Evolutionary conservation across 2,888 invertebrate genomes (phyloP).

Genomic region (Plebejus anna): DNA sequence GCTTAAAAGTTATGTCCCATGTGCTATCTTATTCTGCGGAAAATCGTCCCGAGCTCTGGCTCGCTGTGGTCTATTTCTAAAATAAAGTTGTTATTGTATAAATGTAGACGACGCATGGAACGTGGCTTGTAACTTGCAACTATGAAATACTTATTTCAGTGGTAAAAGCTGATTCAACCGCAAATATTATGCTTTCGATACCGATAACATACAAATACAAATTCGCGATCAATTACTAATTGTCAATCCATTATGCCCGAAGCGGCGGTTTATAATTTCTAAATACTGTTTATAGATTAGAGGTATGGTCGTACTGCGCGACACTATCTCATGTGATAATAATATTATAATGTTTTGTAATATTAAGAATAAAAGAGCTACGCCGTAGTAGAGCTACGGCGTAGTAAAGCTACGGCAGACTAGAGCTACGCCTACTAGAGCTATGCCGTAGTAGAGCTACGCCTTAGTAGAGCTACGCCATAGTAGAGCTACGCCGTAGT

Average conservation of each 20-base stretch:
- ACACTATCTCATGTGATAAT: not conserved
- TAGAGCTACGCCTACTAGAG: no score
- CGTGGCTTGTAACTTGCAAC: not conserved
- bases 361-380: no score
- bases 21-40: not conserved
- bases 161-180: not conserved
- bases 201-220: not conserved
- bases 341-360: no score
- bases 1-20: not conserved
- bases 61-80: not conserved
- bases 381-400: no score
- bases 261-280: slow-evolving; percentile 41
- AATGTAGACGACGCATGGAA: no score
- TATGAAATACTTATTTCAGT: not conserved
- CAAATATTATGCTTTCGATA: not conserved
- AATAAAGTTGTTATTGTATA: not conserved
- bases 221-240: not conserved
- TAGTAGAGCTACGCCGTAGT: no score
- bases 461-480: no score
- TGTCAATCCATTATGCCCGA: not conserved
- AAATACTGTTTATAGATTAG: slow-evolving; percentile 54
- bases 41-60: not conserved
- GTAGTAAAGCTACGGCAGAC: no score
- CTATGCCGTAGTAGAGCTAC: no score
- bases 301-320: not conserved